Percentiles rank a stretch among this genome's conserved stretches.
Conservation (phyloP, 2,797 vertebrate genomes). For the Halcyon badia region DNA sequence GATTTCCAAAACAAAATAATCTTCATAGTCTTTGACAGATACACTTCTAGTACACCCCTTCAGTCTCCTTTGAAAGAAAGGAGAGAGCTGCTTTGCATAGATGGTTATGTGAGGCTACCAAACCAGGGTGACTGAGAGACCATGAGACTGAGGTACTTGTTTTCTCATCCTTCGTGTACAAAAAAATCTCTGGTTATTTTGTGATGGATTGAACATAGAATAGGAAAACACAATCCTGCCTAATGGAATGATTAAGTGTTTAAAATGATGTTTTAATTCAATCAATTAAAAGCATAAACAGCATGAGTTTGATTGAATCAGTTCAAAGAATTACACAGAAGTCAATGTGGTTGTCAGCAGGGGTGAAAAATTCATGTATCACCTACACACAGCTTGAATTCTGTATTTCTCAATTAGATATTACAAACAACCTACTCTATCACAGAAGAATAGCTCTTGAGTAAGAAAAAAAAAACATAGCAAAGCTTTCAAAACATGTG, state of each 20-base stretch:
- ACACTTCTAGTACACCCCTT: background rate
- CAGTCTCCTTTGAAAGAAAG: background rate
- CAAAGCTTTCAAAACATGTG: slow-evolving; percentile 27
- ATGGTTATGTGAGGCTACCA: background rate
- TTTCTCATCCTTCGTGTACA: background rate
- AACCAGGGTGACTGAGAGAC: background rate
- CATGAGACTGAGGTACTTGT: background rate
- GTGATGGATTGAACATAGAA: background rate
- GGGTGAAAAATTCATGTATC: slow-evolving; percentile 79
- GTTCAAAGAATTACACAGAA: slow-evolving; percentile 78
- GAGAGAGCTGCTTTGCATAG: background rate
- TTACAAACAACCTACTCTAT: slow-evolving; percentile 62
- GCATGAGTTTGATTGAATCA: slow-evolving; percentile 80
- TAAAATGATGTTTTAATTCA: slow-evolving; percentile 77
- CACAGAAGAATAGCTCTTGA: slow-evolving; percentile 53
- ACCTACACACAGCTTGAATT: slow-evolving; percentile 79
- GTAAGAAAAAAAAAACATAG: background rate
- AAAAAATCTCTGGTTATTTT: background rate
- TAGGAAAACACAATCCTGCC: slow-evolving; percentile 12
- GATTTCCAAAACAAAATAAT: background rate
- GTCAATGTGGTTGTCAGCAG: slow-evolving; percentile 71
- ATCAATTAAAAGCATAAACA: slow-evolving; percentile 83
- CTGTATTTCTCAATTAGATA: slow-evolving; percentile 71
- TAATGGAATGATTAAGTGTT: slow-evolving; percentile 78
- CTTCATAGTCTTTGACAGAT: background rate